A percentile compares a stretch with the other conserved stretches of the same genome.
Conservation (phyloP, 2,113 vertebrate genomes). For the Cercocebus atys region DNA sequence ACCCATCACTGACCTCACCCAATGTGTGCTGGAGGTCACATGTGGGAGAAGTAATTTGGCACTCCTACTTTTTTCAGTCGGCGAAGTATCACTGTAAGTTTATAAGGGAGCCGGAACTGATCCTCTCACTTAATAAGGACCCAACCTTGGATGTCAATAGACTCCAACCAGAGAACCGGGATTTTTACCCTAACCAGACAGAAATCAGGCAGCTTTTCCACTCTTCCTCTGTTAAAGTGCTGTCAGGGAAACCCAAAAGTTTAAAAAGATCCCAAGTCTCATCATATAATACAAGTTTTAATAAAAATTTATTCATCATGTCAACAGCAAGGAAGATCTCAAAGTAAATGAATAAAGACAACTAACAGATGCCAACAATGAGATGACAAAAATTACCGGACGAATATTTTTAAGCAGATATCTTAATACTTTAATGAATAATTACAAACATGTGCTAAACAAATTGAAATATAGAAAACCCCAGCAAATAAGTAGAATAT, state of each 20-base stretch:
- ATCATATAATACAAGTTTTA: background rate
- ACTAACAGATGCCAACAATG: background rate
- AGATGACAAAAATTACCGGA: background rate
- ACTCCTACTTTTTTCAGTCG: accelerated
- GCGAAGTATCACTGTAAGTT: accelerated
- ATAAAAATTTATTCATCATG: background rate
- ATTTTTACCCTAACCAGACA: background rate
- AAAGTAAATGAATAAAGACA: background rate
- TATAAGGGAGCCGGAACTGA: background rate
- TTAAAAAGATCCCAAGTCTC: background rate
- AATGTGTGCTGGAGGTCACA: accelerated
- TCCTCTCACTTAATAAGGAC: background rate
- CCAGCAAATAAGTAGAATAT: background rate
- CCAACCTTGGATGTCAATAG: background rate
- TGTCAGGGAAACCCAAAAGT: background rate
- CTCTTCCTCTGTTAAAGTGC: background rate
- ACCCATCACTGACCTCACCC: too few species aligned
- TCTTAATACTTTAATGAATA: background rate
- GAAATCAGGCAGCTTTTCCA: background rate
- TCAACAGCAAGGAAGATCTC: background rate
- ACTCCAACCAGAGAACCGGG: background rate
- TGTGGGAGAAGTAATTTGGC: background rate
- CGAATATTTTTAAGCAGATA: background rate
- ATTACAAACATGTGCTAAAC: background rate
- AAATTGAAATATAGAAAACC: background rate